Conservation (phyloP, 1,140 invertebrate genomes). For the Drosophila seguyi region DNA sequence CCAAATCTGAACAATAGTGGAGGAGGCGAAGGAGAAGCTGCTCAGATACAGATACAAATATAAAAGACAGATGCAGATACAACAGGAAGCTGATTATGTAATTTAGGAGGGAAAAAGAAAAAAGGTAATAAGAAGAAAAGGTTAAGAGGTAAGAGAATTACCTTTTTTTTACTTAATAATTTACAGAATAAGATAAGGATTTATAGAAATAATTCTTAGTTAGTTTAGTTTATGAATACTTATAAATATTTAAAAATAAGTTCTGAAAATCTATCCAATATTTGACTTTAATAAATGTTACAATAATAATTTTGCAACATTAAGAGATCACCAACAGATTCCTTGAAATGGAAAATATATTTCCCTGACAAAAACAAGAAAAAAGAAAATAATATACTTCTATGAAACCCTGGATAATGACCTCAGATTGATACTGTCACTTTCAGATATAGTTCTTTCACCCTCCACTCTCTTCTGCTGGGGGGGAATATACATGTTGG, state of each 20-base stretch:
- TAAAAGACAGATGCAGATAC: conserved; percentile 3
- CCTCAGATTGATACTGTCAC: conserved; percentile 37
- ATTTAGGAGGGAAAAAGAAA: not conserved
- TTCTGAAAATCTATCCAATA: too few relatives aligned
- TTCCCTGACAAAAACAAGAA: not conserved
- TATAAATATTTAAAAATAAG: too few relatives aligned
- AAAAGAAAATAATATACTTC: conserved; percentile 9
- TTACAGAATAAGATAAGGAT: too few relatives aligned
- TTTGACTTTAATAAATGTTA: not conserved
- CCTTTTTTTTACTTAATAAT: too few relatives aligned
- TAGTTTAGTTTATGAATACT: too few relatives aligned
- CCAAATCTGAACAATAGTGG: conserved; percentile 45
- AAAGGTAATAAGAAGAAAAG: not conserved
- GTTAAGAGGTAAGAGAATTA: not conserved
- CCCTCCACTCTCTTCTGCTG: conserved; percentile 3
- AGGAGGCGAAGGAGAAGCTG: conserved; percentile 29
- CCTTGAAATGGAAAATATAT: not conserved
- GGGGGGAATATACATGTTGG: not conserved
- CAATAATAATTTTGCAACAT: not conserved
- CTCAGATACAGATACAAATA: conserved; percentile 29
- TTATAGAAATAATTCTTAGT: too few relatives aligned
- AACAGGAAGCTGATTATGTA: conserved; percentile 35
- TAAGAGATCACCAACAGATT: conserved; percentile 1
- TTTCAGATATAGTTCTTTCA: conserved; percentile 35
- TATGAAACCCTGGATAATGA: conserved; percentile 18